phyloP scores from a whole-genome alignment of 1,140 invertebrate genomes.

The Stenopsyche tienmushanensis region DNA sequence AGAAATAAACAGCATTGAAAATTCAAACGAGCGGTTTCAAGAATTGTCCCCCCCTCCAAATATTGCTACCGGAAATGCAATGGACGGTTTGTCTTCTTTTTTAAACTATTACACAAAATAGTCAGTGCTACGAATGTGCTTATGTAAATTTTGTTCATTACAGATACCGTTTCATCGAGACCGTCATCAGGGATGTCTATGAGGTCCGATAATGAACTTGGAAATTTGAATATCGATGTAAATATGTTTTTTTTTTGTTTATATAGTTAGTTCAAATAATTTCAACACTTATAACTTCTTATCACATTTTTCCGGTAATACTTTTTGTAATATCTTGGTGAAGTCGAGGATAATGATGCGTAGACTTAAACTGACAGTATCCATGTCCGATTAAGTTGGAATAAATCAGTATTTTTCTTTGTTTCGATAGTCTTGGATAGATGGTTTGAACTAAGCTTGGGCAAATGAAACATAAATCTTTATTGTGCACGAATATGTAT shows the following conservation, averaged over 20 bases:
- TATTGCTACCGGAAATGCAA: constrained; percentile 2
- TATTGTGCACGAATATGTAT: too few species aligned
- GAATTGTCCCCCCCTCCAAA: constrained; percentile 30
- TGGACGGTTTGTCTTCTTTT: neutral
- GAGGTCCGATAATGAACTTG: constrained; percentile 33
- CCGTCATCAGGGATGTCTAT: constrained; percentile 39
- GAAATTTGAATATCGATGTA: constrained; percentile 10
- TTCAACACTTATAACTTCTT: neutral
- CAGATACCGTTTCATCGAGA: constrained; percentile 24
- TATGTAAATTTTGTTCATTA: neutral
- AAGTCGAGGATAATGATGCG: too few species aligned
- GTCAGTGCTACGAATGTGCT: neutral
- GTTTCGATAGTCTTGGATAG: too few species aligned
- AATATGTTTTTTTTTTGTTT: neutral
- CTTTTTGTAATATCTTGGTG: too few species aligned
- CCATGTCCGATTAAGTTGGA: too few species aligned
- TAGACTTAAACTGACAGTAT: too few species aligned
- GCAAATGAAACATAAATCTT: too few species aligned
- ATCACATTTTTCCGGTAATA: neutral
- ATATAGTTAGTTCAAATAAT: neutral
- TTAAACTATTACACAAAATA: neutral
- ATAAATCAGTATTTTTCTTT: too few species aligned
- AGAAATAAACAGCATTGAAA: constrained; percentile 22
- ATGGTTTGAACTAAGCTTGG: too few species aligned
- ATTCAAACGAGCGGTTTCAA: constrained; percentile 7